These are phyloP conservation scores for Muscicapa striata DNA, from an alignment of 2,797 vertebrate genomes.

Conservation along the genomic window DNA sequence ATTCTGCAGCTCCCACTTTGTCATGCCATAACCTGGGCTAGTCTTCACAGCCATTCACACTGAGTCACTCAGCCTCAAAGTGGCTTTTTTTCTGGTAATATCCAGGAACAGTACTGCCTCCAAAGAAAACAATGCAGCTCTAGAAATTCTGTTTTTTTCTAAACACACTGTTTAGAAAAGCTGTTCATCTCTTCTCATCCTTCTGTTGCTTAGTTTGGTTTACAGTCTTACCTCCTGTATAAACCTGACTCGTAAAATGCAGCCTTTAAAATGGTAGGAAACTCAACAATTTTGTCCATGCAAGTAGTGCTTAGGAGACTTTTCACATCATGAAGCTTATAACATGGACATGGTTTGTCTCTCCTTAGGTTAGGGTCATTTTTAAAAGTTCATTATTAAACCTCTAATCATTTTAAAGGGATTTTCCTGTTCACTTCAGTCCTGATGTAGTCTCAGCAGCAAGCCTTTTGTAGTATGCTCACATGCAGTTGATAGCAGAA, in stretches of 20 bases:
- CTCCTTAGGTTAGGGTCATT: neutral
- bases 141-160: neutral
- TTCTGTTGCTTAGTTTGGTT: neutral
- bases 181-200: neutral
- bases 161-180: neutral
- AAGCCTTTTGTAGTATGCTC: neutral
- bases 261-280: neutral
- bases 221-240: neutral
- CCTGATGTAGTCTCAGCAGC: neutral
- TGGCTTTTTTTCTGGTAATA: neutral
- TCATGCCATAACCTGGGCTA: neutral
- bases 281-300: neutral
- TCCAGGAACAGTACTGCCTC: neutral
- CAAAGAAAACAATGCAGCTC: neutral
- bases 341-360: neutral
- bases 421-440: neutral
- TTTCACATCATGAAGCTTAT: neutral
- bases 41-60: neutral
- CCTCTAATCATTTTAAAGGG: neutral
- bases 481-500: neutral
- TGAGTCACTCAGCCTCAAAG: neutral
- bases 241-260: neutral
- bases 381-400: neutral
- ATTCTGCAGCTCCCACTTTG: neutral
- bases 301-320: neutral